These are phyloP conservation scores for Arnoldichthys spilopterus DNA, from an alignment of 2,797 vertebrate genomes.

Conservation along the genomic window DNA sequence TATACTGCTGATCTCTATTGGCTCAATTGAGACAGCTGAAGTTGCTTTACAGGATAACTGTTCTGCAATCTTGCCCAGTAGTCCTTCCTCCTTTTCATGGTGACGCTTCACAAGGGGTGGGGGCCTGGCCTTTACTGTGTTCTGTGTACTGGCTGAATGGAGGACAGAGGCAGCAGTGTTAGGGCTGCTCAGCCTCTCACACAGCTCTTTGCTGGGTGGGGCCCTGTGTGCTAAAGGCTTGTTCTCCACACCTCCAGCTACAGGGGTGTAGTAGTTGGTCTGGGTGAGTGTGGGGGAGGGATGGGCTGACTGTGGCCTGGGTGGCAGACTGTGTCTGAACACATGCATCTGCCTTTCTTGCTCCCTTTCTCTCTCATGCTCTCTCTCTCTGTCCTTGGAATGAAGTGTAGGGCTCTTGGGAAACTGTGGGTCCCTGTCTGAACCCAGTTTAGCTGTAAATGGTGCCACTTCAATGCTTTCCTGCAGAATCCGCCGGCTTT, in stretches of 20 bases:
- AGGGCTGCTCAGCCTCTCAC: conserved; percentile 78
- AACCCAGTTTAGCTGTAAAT: conserved; percentile 89
- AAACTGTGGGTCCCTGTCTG: conserved; percentile 82
- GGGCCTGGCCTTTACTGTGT: conserved; percentile 84
- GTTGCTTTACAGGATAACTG: conserved; percentile 87
- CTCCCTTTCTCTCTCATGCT: conserved; percentile 38
- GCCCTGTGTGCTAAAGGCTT: conserved; percentile 90
- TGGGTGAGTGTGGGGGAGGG: conserved; percentile 80
- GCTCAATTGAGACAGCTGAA: conserved; percentile 53
- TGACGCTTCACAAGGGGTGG: conserved; percentile 96
- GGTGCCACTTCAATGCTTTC: conserved; percentile 96
- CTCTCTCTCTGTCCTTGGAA: conserved; percentile 58
- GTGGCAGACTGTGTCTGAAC: conserved; percentile 48
- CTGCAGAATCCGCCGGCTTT: conserved; percentile 92
- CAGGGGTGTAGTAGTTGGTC: conserved; percentile 94
- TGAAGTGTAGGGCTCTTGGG: conserved; percentile 77
- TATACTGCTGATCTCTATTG: conserved; percentile 20
- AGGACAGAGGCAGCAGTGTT: conserved; percentile 68
- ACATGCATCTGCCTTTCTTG: conserved; percentile 47
- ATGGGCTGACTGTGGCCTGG: conserved; percentile 50
- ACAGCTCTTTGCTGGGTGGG: conserved; percentile 82
- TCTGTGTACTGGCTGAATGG: conserved; percentile 70
- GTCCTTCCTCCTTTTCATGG: conserved; percentile 85
- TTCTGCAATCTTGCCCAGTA: conserved; percentile 85
- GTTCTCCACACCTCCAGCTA: conserved; percentile 95